Base-by-base conservation (phyloP, 2,113 vertebrate genomes). In the Zootoca vivipara region DNA sequence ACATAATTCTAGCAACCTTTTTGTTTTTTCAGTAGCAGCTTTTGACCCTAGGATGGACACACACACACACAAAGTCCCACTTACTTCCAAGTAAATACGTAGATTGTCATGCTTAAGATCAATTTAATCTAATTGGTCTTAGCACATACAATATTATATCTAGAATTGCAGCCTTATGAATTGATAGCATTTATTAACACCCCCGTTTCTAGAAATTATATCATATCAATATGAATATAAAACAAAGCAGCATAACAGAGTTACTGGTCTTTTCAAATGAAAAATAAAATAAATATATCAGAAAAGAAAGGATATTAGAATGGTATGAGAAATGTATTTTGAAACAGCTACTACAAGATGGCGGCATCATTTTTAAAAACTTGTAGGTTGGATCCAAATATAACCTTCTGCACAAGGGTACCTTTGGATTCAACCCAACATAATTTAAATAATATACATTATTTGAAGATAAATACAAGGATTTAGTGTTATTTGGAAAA, bases 401-500 rank as follows among this genome's bases (percentile, higher is more conserved):
- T 58, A 7, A 15, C 73, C 38, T 73, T 20, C 12, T n/a, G 3
- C 6, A 79, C 30, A 58, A 18, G 30, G 52, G 26, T 28, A 52
- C 16, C 15, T 24, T 3, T 64, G n/a, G 18, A 62, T 33, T 38
- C 3, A 40, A 13, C 4, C 1, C 15, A 79, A 26, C 20, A 1
- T n/a, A 70, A 79, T 79, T 75, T 77, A 35, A 78, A 77, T n/a
- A 35, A 35, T 81, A 9, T 26, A 75, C 30, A 15, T 30, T 73
- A 89, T 4, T 38, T 89, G 8, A 85, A 73, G n/a, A 73, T 20
- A 7, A 26, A 7, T 69, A 91, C 30, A 64, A 0, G 0, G 82
- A 65, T 30, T 72, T 2, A 46, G 82, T 13, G 3, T 1, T 86
- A 87, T 83, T 83, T 85, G 52, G 1, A 85, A 92, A 92, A 90